Base-by-base conservation (phyloP, 2,888 invertebrate genomes). In the Chirona hameri region DNA sequence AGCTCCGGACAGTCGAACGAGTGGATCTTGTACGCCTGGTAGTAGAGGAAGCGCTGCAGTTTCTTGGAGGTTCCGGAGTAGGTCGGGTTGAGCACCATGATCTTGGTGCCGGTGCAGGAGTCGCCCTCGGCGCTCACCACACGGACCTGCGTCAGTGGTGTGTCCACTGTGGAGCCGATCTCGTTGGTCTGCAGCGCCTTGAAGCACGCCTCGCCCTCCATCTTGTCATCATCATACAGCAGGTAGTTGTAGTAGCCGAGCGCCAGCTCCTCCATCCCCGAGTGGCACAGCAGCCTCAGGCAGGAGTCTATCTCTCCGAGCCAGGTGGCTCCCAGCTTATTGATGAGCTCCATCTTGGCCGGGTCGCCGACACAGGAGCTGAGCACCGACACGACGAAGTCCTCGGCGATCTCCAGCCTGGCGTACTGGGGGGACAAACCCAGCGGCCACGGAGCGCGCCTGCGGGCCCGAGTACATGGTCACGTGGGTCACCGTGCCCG, bases 401-500 rank as follows among this genome's bases (percentile, higher is more conserved):
- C 52, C 10, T 9, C 0, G 4, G 80, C 80, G 3, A 80, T 27
- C 52, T 29, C 3, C 27, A 80, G 52, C 5, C 80, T 52, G 7
- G 80, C 80, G 55, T 80, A 80, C 80, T 80, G 79, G 39, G 52
- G 80, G 80, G 52, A 55, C 52, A 29, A 80, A 80, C 27, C 80
- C 80, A 27, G 15, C 0, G 4, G 48, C 5, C 0, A 52, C 48
- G 24, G 80, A 80, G 52, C 80, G 52, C 27, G 80, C 80, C 52
- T 80, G 48, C n/a, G 80, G 80, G 15, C 48, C 80, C 80, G 80
- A 80, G 80, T 80, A 80, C 80, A 80, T 80, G 80, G 80, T 80
- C 27, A 80, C 12, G 55, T 80, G 80, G 0, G 80, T 80, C 29
- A 80, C 80, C 14, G 79, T 14, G 48, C 79, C 48, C 2, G 24